Base-by-base conservation (phyloP, 2,797 vertebrate species). In the Etheostoma perlongum region DNA sequence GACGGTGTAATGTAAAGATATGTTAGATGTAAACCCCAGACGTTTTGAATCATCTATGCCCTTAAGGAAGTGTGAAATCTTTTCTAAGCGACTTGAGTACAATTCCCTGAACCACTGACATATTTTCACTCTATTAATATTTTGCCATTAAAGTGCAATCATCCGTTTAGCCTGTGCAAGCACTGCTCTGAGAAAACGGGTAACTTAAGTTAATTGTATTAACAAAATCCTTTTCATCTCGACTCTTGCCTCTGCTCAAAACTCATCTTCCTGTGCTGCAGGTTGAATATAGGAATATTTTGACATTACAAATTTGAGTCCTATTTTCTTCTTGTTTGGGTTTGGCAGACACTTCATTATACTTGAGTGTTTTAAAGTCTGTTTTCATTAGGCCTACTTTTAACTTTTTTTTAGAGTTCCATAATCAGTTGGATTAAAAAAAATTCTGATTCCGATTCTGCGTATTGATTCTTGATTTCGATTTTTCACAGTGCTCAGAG, bases 71-170 rank as follows among this genome's bases (percentile, higher is more conserved):
- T 66, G 68, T 74, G 84, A 82, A 80, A 87, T 88, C 72, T 85
- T 83, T 84, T 76, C 67, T 47, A 74, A 81, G 63, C 40, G 65
- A 67, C 72, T 66, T 51, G 78, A 78, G 79, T 65, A 79, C 82
- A 85, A 83, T 90, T 90, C 91, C 88, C 87, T 46, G 42, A 88
- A 86, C 88, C 79, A 19, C 85, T 71, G 82, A 86, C 85, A 89
- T 90, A 83, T 86, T 90, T 86, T 88, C 69, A 78, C 72, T 84
- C 78, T 82, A 83, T 91, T 89, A 87, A 91, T 86, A 85, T 88
- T 93, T 89, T 78, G 63, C 79, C 25, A 67, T 63, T 82, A 72
- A 87, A 78, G 88, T 82, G 85, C 85, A 89, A 83, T 91, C 84
- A 86, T 84, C 86, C 67, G 55, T 88, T 88, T 71, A 79, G 67